Evolutionary conservation across 2,113 vertebrate genomes (phyloP).

Genomic region (Ictidomys tridecemlineatus): DNA sequence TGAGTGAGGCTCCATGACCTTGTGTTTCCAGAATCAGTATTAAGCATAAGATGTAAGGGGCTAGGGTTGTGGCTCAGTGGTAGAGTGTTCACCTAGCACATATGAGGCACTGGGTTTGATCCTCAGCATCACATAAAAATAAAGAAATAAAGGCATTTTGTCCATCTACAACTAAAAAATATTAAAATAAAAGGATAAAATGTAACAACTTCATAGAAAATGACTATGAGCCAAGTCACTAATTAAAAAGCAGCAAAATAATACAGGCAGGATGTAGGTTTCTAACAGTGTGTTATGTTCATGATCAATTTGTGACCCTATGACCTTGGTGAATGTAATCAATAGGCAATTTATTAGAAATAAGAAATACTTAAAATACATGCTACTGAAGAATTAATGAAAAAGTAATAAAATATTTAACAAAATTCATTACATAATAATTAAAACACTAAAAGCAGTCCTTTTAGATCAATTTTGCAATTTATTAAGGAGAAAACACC

Average conservation of each 20-base stretch:
- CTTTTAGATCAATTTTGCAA: slow-evolving; percentile 34
- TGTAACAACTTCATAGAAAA: slow-evolving; percentile 1
- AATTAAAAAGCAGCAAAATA: slow-evolving; percentile 2
- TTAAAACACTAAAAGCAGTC: neutral
- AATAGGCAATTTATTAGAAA: neutral
- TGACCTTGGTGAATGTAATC: neutral
- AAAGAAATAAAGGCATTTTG: too few relatives aligned
- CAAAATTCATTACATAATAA: neutral
- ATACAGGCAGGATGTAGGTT: neutral
- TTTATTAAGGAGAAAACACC: slow-evolving; percentile 3
- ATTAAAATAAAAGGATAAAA: slow-evolving; percentile 19
- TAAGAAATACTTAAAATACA: slow-evolving; percentile 27
- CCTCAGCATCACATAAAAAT: too few relatives aligned
- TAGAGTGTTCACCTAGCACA: too few relatives aligned
- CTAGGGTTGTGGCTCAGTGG: too few relatives aligned
- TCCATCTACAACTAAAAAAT: too few relatives aligned
- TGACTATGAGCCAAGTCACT: neutral
- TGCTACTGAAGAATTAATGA: neutral
- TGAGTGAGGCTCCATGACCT: neutral
- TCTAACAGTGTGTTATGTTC: neutral
- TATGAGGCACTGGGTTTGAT: too few relatives aligned
- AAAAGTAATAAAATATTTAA: slow-evolving; percentile 49
- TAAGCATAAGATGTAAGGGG: neutral
- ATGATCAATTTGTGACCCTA: slow-evolving; percentile 17
- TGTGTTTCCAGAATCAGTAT: neutral